Conservation (phyloP, 2,888 invertebrate species). For the Oscheius sp. region DNA sequence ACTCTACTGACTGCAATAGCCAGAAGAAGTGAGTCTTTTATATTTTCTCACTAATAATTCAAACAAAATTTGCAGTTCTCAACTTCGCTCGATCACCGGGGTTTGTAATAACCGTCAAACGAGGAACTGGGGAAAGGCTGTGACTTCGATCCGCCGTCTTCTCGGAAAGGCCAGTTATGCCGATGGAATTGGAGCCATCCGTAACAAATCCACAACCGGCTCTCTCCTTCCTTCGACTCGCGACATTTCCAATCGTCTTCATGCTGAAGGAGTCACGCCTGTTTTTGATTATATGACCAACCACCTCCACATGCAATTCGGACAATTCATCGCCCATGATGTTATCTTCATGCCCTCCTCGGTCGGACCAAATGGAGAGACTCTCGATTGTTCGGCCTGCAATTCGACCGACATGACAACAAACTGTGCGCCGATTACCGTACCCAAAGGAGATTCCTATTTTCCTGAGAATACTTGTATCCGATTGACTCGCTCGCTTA, state of each 20-base stretch:
- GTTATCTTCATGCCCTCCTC: constrained; percentile 81
- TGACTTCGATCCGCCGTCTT: constrained; percentile 84
- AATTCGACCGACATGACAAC: constrained; percentile 82
- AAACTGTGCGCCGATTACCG: constrained; percentile 89
- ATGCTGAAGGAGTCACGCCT: constrained; percentile 31
- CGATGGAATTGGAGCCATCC: constrained; percentile 42
- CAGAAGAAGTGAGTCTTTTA: neutral
- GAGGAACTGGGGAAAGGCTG: constrained; percentile 83
- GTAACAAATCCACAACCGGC: constrained; percentile 35
- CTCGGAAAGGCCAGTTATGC: constrained; percentile 80
- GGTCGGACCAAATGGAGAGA: constrained; percentile 43
- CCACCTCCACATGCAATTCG: constrained; percentile 83
- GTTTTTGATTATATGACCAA: constrained; percentile 40
- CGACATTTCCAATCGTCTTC: constrained; percentile 41
- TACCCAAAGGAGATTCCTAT: constrained; percentile 71
- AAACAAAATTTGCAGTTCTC: constrained; percentile 30
- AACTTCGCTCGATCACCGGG: constrained; percentile 76
- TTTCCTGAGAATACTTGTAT: constrained; percentile 76
- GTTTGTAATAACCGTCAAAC: constrained; percentile 84
- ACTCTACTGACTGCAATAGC: neutral
- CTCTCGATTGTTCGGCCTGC: constrained; percentile 75
- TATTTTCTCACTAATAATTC: neutral
- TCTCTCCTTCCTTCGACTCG: constrained; percentile 42
- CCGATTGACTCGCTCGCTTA: constrained; percentile 90
- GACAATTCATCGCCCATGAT: constrained; percentile 92